Base-by-base conservation (phyloP, 2,113 vertebrate species). In the Psittacula cyanocephala region DNA sequence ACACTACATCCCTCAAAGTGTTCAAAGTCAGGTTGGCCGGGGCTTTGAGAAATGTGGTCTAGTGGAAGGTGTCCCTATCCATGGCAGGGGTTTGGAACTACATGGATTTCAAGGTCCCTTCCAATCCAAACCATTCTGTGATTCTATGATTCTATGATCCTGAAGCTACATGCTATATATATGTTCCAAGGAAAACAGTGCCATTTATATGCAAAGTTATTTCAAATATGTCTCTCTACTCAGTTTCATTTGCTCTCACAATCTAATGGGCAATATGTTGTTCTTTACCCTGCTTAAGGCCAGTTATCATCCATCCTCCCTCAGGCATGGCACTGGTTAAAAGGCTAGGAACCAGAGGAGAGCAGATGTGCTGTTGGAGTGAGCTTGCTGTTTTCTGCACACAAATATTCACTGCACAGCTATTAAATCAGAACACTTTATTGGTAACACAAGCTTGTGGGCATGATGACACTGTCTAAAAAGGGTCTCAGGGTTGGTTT, bases 341-440 rank as follows among this genome's bases (percentile, higher is more conserved):
- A 27, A 23, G 11, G 8, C 35, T 5, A 5, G 52, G 15, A n/a
- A 13, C 18, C 35, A 10, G 39, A 25, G 24, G 19, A 24, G 39
- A 35, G 24, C 59, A 35, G 82, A 23, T 3, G 23, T 13, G 31
- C 39, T 68, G 59, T 46, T 60, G 57, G 39, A 46, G 13, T 1
- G 18, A 2, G 1, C 24, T 19, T 13, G 6, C 13, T 13, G 1
- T 3, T 23, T 39, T 33, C 28, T 43, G 24, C 17, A 31, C 35
- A 27, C 60, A 17, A 18, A 20, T 17, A 4, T 12, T 50, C 67
- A 2, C 29, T 6, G 11, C 35, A 4, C 47, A 74, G 60, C 35
- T 31, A 2, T 35, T 28, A 11, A 8, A 23, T 22, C 43, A 24
- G 37, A 31, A n/a, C 0, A 0, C 9, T 2, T 22, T 24, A 9